Conservation (phyloP, 2,797 vertebrate genomes). For the Euphonia xanthogaster region DNA sequence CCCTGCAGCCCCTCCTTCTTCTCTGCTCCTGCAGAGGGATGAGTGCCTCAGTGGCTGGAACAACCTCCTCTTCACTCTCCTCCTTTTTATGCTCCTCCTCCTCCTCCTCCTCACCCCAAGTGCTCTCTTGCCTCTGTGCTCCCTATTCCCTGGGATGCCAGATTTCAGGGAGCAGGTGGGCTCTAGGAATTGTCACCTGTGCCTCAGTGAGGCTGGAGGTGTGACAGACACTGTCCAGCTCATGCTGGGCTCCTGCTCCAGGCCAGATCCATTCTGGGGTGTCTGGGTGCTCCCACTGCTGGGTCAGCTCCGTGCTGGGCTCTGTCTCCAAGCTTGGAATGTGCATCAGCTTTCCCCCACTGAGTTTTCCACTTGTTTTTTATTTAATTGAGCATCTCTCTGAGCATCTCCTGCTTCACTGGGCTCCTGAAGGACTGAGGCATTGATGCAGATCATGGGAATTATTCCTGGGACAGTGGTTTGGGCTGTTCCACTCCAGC, state of each 20-base stretch:
- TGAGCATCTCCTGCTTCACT: fast-evolving
- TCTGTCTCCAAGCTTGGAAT: background rate
- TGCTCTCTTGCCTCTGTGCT: fast-evolving
- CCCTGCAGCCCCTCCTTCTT: background rate
- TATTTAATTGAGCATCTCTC: background rate
- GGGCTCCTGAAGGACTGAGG: background rate
- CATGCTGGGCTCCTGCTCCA: fast-evolving
- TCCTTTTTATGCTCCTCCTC: background rate
- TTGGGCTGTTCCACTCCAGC: background rate
- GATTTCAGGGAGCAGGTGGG: background rate
- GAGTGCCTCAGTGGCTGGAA: background rate
- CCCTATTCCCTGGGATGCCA: fast-evolving
- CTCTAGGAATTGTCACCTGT: fast-evolving
- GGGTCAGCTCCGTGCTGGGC: background rate
- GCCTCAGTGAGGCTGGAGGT: fast-evolving
- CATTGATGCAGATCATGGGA: background rate
- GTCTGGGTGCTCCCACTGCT: background rate
- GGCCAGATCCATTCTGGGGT: no score
- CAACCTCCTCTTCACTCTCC: background rate
- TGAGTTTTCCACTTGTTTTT: background rate
- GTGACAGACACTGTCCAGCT: fast-evolving
- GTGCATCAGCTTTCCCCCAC: fast-evolving
- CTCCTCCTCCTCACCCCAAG: background rate
- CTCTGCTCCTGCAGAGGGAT: background rate
- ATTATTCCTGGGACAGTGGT: background rate